Base-by-base conservation (phyloP, 2,888 invertebrate species). In the Ferrisia virgata region DNA sequence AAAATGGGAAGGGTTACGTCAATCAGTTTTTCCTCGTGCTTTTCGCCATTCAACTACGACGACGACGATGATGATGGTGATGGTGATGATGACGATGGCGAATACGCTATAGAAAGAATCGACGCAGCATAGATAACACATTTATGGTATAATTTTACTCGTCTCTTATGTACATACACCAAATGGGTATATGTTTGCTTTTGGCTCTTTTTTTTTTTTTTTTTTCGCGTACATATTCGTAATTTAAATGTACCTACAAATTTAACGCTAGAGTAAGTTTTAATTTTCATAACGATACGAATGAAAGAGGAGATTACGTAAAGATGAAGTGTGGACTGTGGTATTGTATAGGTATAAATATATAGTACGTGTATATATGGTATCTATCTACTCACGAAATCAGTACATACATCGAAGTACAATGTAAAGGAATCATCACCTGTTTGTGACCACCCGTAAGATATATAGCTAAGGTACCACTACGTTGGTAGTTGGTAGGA, bases 1-100 rank as follows among this genome's bases (percentile, higher is more conserved):
- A 80, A 80, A 53, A 53, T 47, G 4, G 33, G 18, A 47, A 43
- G 80, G 47, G 80, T 80, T 43, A 53, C 33, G 80, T 47, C 80
- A 47, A 80, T 80, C 80, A 80, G 80, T 28, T 80, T 79, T 80
- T 80, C 47, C 72, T 3, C 47, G 47, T 47, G 2, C 18, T 72
- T 3, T 36, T 25, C 13, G 3, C 2, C n/a, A n/a, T n/a, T 5
- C 15, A 64, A 28, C 31, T 6, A 28, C 64, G 4, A 9, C 3
- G n/a, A n/a, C n/a, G n/a, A 25, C 25, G 28, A 64, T 64, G n/a
- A 9, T 15, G 36, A 53, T 53, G 53, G 22, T 22, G 53, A 53
- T 53, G 43, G 13, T 4, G 40, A 40, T 40, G 40, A 40, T 40
- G 47, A 47, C n/a, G 47, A 53, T 53, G 22, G 53, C 18, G 53